Base-by-base conservation (phyloP, 2,113 vertebrate species). In the Herpailurus yagouaroundi region DNA sequence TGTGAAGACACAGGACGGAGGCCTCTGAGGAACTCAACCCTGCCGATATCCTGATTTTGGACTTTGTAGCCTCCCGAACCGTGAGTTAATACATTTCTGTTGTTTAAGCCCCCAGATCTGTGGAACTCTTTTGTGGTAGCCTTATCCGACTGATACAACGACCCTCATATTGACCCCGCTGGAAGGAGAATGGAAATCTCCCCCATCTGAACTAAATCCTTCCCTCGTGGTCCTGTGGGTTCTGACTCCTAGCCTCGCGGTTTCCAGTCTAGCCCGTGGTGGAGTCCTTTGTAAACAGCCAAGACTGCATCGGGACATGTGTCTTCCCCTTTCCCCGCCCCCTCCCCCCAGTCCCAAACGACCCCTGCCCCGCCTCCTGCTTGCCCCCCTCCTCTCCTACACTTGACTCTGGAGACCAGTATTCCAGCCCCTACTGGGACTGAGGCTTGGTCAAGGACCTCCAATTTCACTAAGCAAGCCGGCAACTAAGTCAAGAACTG, bases 211-310 rank as follows among this genome's bases (percentile, higher is more conserved):
- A 38, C 29, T 4, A 31, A 21, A 48, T 41, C 41, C 50, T 55
- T 36, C 4, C 12, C n/a, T 21, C 14, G 2, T 4, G 13, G 63
- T 45, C 55, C 18, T 1, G 0, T 3, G 14, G 27, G 23, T 55
- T 21, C 48, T 48, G 64, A 25, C 71, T 82, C 41, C 66, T 13
- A 5, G n/a, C 16, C 38, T 60, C 8, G 18, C 25, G 38, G 4
- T 4, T 4, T 19, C 45, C 15, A 18, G 27, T 2, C 29, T 15
- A 19, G n/a, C 14, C 9, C 31, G 0, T 1, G 14, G 31, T 15
- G 13, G 64, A 81, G 79, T 50, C 31, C 55, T 48, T n/a, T 4
- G 10, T 16, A 27, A 71, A 89, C 68, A 1, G 57, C 93, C 89
- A 71, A 41, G 25, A 69, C 21, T 15, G 1, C 1, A 11, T 50